Percentiles rank a stretch among this genome's conserved stretches.
Conservation (phyloP, 2,113 vertebrate genomes). For the Turdus rufiventris region DNA sequence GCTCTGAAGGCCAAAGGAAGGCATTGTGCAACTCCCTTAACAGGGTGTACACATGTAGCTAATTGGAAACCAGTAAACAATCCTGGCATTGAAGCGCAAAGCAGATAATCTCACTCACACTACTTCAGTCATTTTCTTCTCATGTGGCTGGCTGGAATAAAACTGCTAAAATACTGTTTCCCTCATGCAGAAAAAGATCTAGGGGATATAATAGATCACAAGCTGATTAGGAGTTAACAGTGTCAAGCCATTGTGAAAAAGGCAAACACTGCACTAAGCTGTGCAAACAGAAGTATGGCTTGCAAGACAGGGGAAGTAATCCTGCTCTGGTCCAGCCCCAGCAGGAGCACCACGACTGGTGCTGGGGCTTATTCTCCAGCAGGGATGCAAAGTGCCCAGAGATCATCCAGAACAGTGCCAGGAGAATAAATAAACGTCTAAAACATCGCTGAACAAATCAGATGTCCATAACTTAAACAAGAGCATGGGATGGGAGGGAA, state of each 20-base stretch:
- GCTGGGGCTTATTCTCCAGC: neutral
- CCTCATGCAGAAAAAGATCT: slow-evolving; percentile 61
- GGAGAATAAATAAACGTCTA: neutral
- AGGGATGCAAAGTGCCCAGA: neutral
- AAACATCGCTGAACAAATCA: neutral
- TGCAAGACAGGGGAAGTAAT: slow-evolving; percentile 1
- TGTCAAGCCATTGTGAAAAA: slow-evolving; percentile 64
- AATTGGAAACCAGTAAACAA: slow-evolving; percentile 60
- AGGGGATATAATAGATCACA: slow-evolving; percentile 65
- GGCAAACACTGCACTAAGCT: slow-evolving; percentile 64
- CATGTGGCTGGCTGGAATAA: slow-evolving; percentile 51
- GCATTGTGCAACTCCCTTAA: neutral
- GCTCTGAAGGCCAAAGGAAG: slow-evolving; percentile 10
- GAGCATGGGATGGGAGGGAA: neutral
- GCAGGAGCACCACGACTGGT: neutral
- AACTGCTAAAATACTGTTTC: slow-evolving; percentile 61
- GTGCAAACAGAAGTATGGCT: slow-evolving; percentile 53
- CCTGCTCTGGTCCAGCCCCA: neutral
- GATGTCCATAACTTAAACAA: neutral
- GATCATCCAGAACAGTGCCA: neutral
- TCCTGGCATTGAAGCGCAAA: slow-evolving; percentile 47
- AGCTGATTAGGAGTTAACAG: slow-evolving; percentile 67
- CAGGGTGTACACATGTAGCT: slow-evolving; percentile 19
- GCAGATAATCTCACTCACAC: slow-evolving; percentile 61
- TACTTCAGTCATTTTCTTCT: slow-evolving; percentile 56